Base-by-base conservation (phyloP, 2,113 vertebrate species). In the Orcinus orca region DNA sequence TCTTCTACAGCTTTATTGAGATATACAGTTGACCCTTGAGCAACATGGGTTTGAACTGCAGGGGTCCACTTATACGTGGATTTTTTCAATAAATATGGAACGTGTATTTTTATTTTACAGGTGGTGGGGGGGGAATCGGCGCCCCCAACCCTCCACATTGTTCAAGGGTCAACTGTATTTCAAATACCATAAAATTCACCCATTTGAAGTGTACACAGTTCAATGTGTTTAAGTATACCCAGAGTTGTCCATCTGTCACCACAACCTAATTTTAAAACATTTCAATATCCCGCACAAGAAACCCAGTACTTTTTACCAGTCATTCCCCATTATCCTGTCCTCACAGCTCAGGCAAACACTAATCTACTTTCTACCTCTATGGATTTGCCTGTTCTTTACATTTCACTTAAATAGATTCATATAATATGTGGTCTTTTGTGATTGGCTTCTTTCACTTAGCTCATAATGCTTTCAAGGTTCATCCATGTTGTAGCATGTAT, bases 241-340 rank as follows among this genome's bases (percentile, higher is more conserved):
- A 41, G 76, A 77, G 60, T 62, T 88, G 41, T 88, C 62, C 17
- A 62, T 29, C 67, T 13, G 3, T 88, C 31, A 31, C 10, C 20
- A 92, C 50, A 80, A 63, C 68, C 29, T 36, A 58, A 84, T 79
- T 84, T 89, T 88, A 77, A 31, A 71, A 25, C 63, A 96, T 95
- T 95, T 73, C 15, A 73, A 0, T 33, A 38, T 65, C 18, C 53
- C 41, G 0, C 6, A 8, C 31, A 84, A 71, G 44, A 71, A 89
- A 58, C 36, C 31, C 25, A 18, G 0, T n/a, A 15, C 13, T 7
- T 33, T 6, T 55, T 55, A 15, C 8, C 18, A 55, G 23, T 63
- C 29, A 47, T 89, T 89, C 11, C 20, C 6, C 29, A 25, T 83
- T 13, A 53, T 25, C 2, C 47, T 81, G 58, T 33, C 50, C 58